Evolutionary conservation across 2,113 vertebrate genomes (phyloP).

Genomic region (Pleuronectes platessa): DNA sequence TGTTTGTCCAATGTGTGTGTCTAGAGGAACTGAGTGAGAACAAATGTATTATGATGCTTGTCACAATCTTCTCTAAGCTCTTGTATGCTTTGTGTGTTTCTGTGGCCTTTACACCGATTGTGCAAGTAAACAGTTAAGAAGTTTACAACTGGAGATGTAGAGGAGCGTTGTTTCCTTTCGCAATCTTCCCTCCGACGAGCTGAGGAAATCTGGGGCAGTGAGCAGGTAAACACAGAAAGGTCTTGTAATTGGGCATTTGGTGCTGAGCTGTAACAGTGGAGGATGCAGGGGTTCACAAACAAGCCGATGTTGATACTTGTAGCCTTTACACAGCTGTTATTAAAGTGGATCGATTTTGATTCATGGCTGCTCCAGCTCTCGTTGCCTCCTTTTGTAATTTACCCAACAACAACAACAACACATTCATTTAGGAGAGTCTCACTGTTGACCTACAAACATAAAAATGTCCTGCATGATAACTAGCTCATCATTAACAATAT

Average conservation of each 20-base stretch:
- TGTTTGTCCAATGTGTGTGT: no score
- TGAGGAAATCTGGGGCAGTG: not conserved
- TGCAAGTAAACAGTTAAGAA: not conserved
- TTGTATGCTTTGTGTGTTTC: no score
- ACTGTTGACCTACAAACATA: no score
- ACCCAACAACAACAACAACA: not conserved
- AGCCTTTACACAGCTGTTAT: not conserved
- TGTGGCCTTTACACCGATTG: not conserved
- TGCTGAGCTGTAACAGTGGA: constrained; percentile 21
- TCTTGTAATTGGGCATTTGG: constrained; percentile 31
- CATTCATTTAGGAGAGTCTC: no score
- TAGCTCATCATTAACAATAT: no score
- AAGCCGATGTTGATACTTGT: not conserved
- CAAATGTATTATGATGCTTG: no score
- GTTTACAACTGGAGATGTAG: not conserved
- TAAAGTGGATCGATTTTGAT: constrained; percentile 13
- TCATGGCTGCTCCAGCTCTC: not conserved
- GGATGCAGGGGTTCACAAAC: constrained; percentile 7
- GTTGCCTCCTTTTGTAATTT: not conserved
- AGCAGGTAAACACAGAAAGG: constrained; percentile 9
- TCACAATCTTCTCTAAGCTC: no score
- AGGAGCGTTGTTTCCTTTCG: constrained; percentile 15
- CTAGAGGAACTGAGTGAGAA: no score
- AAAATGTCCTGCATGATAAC: no score
- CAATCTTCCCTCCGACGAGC: constrained; percentile 16